Evolutionary conservation across 2,888 invertebrate genomes (phyloP).

Genomic region (Bombylius discolor): DNA sequence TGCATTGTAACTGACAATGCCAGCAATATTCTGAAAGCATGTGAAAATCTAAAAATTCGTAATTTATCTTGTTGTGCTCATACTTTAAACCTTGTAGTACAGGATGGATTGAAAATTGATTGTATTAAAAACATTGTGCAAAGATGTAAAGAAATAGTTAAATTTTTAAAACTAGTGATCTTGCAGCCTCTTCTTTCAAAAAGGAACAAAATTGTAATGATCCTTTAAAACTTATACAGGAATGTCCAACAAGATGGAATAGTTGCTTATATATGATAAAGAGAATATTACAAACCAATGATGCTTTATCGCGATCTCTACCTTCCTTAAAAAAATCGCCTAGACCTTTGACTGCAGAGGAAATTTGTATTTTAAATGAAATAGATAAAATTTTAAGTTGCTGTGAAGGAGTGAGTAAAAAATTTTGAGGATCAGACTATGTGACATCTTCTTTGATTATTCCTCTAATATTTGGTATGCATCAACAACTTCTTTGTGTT

Average conservation of each 20-base stretch:
- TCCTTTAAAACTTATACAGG: background rate
- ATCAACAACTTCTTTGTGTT: background rate
- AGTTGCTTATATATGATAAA: background rate
- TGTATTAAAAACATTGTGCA: background rate
- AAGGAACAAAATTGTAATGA: background rate
- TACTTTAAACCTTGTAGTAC: background rate
- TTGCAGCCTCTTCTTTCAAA: background rate
- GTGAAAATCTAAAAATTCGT: no score
- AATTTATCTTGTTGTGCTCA: no score
- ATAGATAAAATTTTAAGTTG: background rate
- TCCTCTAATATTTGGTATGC: background rate
- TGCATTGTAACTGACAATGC: background rate
- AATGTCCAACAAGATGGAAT: background rate
- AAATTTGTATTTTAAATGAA: background rate
- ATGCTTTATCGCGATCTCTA: background rate
- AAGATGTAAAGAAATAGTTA: background rate
- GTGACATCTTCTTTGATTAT: background rate
- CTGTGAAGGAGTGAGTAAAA: background rate
- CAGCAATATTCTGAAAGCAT: no score
- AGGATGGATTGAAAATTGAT: background rate
- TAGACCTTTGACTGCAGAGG: background rate
- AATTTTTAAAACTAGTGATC: background rate
- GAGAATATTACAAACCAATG: conserved; percentile 1
- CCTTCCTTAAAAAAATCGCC: background rate
- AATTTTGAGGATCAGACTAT: background rate